Base-by-base conservation (phyloP, 2,888 invertebrate genomes). In the Cerastis rubricosa region DNA sequence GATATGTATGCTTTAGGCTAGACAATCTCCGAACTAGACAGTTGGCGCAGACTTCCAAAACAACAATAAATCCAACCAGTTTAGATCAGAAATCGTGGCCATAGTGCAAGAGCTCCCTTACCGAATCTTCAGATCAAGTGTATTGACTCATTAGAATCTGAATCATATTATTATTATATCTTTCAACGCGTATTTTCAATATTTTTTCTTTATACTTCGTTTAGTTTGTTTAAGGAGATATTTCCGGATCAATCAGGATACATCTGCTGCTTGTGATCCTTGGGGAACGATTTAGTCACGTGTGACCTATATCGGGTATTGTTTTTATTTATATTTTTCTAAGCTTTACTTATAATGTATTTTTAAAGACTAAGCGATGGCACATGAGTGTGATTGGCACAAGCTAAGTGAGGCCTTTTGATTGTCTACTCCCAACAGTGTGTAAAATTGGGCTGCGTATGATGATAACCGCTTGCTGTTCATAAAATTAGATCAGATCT, bases 241-340 rank as follows among this genome's bases (percentile, higher is more conserved):
- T 71, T 74, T 79, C 59, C 66, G 63, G 51, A 67, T 73, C 51
- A 83, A 83, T 70, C 72, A 78, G 54, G 70, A 64, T 82, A 71
- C 79, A 71, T 71, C 80, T 51, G 78, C 61, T 35, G 43, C 7
- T 35, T 59, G 25, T 54, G n/a, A 69, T 68, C 54, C 22, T 61
- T 35, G 14, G n/a, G 49, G n/a, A 79, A 59, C 19, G 22, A 35
- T 74, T 84, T 68, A 61, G 35, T 22, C 43, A 68, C 43, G 17
- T 61, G 63, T 61, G 72, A 57, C 54, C 66, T 70, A 17, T 29
- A 45, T 61, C 14, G 29, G 64, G 22, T 4, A 45, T 66, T 51
- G 12, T 51, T 51, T 57, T 22, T 51, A 45, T 45, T 57, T 64
- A 35, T 35, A 35, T 45, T 45, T 45, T 57, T 43, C 7, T 25